These are phyloP conservation scores for Tauraco erythrolophus DNA, from an alignment of 2,113 vertebrate species.

Conservation along the genomic window DNA sequence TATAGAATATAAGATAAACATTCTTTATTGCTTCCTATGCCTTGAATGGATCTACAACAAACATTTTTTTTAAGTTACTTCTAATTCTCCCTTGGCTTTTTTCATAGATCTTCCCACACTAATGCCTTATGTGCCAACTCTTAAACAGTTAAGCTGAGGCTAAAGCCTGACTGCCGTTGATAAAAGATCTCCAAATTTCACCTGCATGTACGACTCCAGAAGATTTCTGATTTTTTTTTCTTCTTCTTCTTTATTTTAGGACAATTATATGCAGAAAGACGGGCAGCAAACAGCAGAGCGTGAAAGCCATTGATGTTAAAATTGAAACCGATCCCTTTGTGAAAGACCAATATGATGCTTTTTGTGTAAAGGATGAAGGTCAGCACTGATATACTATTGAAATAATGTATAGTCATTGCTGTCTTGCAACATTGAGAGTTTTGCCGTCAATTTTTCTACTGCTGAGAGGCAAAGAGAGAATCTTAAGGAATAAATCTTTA, in stretches of 20 bases:
- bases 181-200: neutral
- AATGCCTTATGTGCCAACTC: neutral
- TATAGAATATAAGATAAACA: neutral
- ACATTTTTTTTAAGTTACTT: neutral
- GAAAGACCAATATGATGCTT: conserved; percentile 74
- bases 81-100: neutral
- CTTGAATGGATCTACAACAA: neutral
- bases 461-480: neutral
- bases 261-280: conserved; percentile 86
- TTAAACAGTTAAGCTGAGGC: neutral
- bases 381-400: conserved; percentile 55
- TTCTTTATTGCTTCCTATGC: neutral
- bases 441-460: neutral
- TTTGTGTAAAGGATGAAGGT: conserved; percentile 94
- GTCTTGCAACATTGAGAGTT: neutral
- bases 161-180: neutral
- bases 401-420: neutral
- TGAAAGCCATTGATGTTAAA: conserved; percentile 85
- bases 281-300: conserved; percentile 72
- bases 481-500: neutral
- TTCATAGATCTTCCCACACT: neutral
- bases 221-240: conserved; percentile 52
- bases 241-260: conserved; percentile 77
- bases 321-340: conserved; percentile 81
- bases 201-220: neutral